These are phyloP conservation scores for Pithys albifrons DNA, from an alignment of 2,113 vertebrate species.

Conservation along the genomic window DNA sequence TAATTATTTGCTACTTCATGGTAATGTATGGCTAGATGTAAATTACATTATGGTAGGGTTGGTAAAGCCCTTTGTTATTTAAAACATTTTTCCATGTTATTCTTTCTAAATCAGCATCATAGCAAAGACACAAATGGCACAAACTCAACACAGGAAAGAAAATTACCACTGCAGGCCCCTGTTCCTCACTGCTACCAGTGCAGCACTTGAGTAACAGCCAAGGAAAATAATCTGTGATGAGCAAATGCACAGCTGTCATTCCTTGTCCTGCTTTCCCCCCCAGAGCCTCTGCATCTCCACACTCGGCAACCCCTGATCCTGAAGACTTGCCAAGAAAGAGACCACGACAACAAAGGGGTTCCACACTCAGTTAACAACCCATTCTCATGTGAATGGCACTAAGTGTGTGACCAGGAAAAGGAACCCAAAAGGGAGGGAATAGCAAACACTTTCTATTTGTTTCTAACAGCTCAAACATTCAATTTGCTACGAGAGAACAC, in stretches of 20 bases:
- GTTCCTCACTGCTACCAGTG: not conserved
- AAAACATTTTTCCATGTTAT: not conserved
- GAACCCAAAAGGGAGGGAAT: not conserved
- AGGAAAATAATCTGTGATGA: fast-evolving
- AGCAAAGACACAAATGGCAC: not conserved
- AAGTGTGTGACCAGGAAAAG: not conserved
- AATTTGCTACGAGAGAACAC: not conserved
- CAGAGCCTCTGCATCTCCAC: not conserved
- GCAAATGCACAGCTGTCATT: not conserved
- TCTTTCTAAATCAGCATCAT: not conserved
- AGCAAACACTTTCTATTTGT: not conserved
- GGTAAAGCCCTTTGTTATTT: not conserved
- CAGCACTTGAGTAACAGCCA: not conserved
- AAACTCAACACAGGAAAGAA: not conserved
- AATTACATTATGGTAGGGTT: not conserved
- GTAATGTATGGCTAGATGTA: not conserved
- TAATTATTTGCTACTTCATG: not conserved
- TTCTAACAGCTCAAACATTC: not conserved
- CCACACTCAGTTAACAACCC: not conserved
- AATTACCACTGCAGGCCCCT: not conserved
- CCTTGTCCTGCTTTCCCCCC: not conserved
- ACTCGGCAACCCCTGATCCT: not conserved
- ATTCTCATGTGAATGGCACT: not conserved
- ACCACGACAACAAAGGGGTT: not conserved
- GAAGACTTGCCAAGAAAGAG: not conserved